Evolutionary conservation across 2,888 invertebrate species (phyloP).

Genomic region (Protodeltote pygarga): DNA sequence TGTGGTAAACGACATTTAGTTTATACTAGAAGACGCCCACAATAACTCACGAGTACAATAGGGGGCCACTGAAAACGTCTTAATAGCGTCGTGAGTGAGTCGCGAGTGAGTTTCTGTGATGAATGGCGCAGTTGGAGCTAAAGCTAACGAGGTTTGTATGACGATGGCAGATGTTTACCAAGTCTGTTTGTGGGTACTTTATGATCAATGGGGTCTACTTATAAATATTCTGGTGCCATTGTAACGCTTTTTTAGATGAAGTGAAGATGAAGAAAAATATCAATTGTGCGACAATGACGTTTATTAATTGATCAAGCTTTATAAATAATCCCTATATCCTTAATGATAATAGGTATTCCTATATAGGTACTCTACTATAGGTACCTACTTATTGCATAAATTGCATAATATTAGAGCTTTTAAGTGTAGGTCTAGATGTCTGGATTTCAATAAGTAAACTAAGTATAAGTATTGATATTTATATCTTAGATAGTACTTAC

Average conservation of each 20-base stretch:
- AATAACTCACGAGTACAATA: constrained; percentile 70
- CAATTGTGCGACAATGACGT: not conserved
- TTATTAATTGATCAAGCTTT: constrained; percentile 14
- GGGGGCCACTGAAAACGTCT: constrained; percentile 64
- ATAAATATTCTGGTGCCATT: constrained; percentile 2
- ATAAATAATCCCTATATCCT: too few relatives aligned
- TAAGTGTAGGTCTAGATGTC: too few relatives aligned
- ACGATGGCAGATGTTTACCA: constrained; percentile 58
- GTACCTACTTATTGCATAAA: too few relatives aligned
- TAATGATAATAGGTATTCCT: too few relatives aligned
- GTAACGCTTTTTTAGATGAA: not conserved
- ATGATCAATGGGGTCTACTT: constrained; percentile 26
- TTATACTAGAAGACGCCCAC: constrained; percentile 66
- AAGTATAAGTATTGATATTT: too few relatives aligned
- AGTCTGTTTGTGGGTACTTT: constrained; percentile 38
- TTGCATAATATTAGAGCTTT: too few relatives aligned
- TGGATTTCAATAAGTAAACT: too few relatives aligned
- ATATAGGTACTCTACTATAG: too few relatives aligned
- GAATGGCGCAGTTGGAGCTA: constrained; percentile 63
- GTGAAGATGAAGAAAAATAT: not conserved
- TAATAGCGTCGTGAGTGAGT: constrained; percentile 61
- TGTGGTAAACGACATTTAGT: constrained; percentile 59
- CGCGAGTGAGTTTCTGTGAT: constrained; percentile 59
- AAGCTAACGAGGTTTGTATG: constrained; percentile 64
- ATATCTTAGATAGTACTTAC: too few relatives aligned